Evolutionary conservation across 1,140 invertebrate species (phyloP).

Genomic region (Zophobas atratus): DNA sequence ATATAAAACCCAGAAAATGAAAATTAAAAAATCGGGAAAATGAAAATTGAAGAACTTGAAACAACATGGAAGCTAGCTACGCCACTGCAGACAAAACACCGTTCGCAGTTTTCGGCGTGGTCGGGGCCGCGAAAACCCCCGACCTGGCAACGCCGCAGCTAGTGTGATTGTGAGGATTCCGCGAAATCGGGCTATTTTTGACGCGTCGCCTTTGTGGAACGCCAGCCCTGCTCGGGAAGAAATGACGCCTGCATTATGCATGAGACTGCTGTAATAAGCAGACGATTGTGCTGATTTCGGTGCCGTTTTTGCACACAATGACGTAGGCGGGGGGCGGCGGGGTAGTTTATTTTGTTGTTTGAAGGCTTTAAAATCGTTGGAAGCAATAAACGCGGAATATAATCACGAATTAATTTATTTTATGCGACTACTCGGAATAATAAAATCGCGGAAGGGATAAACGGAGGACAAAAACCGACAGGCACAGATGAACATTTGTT

Average conservation of each 20-base stretch:
- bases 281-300: constrained; percentile 2
- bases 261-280: constrained; percentile 26
- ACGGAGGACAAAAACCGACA: no score
- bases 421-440: no score
- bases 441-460: no score
- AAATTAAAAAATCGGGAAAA: no score
- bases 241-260: constrained; percentile 27
- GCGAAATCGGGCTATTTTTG: constrained; percentile 23
- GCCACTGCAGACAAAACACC: neutral
- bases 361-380: no score
- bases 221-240: constrained; percentile 12
- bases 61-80: no score
- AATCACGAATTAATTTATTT: no score
- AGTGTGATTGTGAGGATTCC: neutral
- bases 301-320: constrained; percentile 29
- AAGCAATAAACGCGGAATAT: no score
- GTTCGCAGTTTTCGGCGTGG: neutral
- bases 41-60: no score
- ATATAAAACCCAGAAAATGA: no score
- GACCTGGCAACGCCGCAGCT: neutral
- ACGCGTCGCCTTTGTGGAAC: constrained; percentile 19
- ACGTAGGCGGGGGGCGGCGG: neutral
- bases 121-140: neutral
- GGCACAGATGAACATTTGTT: no score
- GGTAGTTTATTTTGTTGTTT: no score